A percentile compares a stretch with the other conserved stretches of the same genome.
Conservation (phyloP, 2,888 invertebrate species). For the Andrena haemorrhoa region DNA sequence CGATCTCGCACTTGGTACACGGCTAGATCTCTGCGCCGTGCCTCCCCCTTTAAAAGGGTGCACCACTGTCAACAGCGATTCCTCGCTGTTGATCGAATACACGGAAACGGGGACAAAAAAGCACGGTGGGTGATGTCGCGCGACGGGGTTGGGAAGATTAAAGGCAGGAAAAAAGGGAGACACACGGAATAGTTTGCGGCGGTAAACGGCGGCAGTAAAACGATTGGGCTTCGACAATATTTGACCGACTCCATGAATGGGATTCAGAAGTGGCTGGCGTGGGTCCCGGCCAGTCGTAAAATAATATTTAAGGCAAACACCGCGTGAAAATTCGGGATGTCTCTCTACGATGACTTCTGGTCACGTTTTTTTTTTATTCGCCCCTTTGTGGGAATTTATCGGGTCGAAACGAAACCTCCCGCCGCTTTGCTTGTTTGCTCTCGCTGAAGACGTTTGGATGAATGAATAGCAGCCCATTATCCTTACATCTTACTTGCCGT, state of each 20-base stretch:
- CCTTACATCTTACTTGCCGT: too few relatives aligned
- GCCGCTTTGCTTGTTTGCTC: constrained; percentile 11
- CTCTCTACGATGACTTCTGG: constrained; percentile 38
- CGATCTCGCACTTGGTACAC: constrained; percentile 73
- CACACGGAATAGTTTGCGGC: constrained; percentile 10
- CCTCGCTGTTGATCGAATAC: constrained; percentile 72
- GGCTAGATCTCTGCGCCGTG: constrained; percentile 50
- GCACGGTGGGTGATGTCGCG: constrained; percentile 53
- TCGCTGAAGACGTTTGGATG: neutral
- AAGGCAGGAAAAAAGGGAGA: constrained; percentile 31
- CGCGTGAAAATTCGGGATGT: constrained; percentile 59
- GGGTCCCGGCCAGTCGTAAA: constrained; percentile 67
- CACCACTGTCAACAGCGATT: constrained; percentile 72
- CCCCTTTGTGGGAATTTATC: constrained; percentile 47
- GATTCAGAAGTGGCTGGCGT: constrained; percentile 58
- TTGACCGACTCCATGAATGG: constrained; percentile 75
- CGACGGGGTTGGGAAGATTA: constrained; percentile 55
- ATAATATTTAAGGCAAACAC: constrained; percentile 79
- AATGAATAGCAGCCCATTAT: neutral
- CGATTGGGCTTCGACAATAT: constrained; percentile 78
- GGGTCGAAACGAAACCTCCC: neutral
- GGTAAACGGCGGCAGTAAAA: constrained; percentile 70
- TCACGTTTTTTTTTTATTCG: constrained; percentile 44
- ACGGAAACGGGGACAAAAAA: constrained; percentile 68
- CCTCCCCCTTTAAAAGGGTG: constrained; percentile 66